Conservation (phyloP, 2,797 vertebrate species). For the Erpetoichthys calabaricus region DNA sequence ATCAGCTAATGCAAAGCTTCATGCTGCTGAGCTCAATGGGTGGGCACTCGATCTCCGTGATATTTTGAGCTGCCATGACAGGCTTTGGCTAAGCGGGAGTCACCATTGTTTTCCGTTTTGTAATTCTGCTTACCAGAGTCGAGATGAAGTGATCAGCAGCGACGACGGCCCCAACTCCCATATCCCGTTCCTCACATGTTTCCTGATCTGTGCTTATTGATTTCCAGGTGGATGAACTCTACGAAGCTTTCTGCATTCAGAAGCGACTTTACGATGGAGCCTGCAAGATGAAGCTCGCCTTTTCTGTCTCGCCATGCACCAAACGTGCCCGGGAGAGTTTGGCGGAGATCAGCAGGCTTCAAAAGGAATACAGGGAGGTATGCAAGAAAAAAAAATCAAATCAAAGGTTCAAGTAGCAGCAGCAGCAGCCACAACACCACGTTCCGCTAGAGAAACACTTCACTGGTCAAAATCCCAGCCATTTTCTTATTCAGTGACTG, state of each 20-base stretch:
- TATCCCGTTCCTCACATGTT: too few relatives aligned
- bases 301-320: slow-evolving; percentile 76
- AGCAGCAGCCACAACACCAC: not conserved
- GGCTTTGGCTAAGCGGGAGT: too few relatives aligned
- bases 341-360: slow-evolving; percentile 75
- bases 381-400: not conserved
- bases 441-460: not conserved
- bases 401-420: not conserved
- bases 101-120: slow-evolving; percentile 17
- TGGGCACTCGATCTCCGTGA: too few relatives aligned
- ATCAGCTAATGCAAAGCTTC: too few relatives aligned
- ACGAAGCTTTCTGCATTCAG: slow-evolving; percentile 93
- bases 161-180: slow-evolving; percentile 25
- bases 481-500: too few relatives aligned
- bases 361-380: slow-evolving; percentile 95
- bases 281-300: slow-evolving; percentile 93
- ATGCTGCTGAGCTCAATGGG: too few relatives aligned
- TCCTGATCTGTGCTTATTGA: slow-evolving; percentile 20
- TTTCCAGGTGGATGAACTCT: slow-evolving; percentile 86
- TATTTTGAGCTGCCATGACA: too few relatives aligned
- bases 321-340: slow-evolving; percentile 89
- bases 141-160: slow-evolving; percentile 22
- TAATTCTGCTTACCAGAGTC: slow-evolving; percentile 26
- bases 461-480: not conserved
- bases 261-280: slow-evolving; percentile 85